Conservation (phyloP, 1,140 invertebrate species). For the Trichogramma pretiosum region DNA sequence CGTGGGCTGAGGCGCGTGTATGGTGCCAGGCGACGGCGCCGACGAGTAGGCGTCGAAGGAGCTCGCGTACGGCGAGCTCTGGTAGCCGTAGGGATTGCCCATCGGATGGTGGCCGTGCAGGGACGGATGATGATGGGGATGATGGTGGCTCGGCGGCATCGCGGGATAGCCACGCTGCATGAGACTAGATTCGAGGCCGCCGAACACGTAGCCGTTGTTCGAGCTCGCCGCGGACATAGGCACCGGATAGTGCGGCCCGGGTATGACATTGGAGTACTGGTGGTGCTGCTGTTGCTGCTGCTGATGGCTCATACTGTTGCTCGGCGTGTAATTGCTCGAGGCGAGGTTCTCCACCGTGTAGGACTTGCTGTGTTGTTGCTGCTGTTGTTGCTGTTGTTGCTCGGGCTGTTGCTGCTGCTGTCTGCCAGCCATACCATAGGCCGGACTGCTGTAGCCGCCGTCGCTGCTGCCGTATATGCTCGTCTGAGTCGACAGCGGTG, state of each 20-base stretch:
- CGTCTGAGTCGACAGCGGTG: conserved; percentile 32
- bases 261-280: conserved; percentile 38
- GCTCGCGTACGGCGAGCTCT: conserved; percentile 38
- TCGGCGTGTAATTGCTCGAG: conserved; percentile 42
- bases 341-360: conserved; percentile 43
- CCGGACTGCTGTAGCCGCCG: conserved; percentile 21
- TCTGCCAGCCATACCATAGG: conserved; percentile 25
- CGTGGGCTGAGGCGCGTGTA: conserved; percentile 39
- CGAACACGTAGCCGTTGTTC: conserved; percentile 39
- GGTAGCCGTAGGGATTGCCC: conserved; percentile 39
- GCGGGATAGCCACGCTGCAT: conserved; percentile 41
- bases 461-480: not conserved
- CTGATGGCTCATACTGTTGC: conserved; percentile 34
- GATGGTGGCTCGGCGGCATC: conserved; percentile 36
- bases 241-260: conserved; percentile 40
- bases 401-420: not conserved
- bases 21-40: conserved; percentile 33
- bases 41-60: conserved; percentile 40
- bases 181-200: conserved; percentile 39
- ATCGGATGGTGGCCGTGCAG: conserved; percentile 31
- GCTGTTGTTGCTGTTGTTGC: not conserved
- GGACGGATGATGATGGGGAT: conserved; percentile 30
- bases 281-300: no score
- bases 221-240: conserved; percentile 24
- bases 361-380: conserved; percentile 41